Evolutionary conservation across 2,888 invertebrate species (phyloP).

Genomic region (Stegana nigrithorax): DNA sequence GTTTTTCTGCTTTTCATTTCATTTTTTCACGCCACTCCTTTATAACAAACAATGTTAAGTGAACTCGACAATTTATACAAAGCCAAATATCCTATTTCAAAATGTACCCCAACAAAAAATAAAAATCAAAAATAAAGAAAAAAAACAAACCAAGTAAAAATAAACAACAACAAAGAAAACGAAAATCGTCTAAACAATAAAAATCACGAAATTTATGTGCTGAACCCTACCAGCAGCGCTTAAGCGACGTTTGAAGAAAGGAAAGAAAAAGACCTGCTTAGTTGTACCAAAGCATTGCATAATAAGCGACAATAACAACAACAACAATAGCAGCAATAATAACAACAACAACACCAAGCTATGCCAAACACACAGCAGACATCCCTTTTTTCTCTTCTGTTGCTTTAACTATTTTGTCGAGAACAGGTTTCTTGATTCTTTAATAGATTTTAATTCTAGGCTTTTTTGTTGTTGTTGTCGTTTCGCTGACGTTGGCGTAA

Average conservation of each 20-base stretch:
- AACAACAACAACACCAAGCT: too few species aligned
- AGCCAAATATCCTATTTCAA: conserved; percentile 1
- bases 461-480: conserved; percentile 10
- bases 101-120: background rate
- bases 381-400: conserved; percentile 7
- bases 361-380: too few species aligned
- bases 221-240: too few species aligned
- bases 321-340: too few species aligned
- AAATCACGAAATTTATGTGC: conserved; percentile 14
- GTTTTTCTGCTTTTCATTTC: too few species aligned
- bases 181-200: conserved; percentile 14
- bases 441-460: conserved; percentile 6
- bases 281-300: conserved; percentile 3
- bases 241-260: too few species aligned
- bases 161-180: background rate
- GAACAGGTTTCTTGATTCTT: conserved; percentile 8
- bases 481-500: conserved; percentile 11
- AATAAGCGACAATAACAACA: too few species aligned
- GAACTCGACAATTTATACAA: too few species aligned
- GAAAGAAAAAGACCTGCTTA: background rate
- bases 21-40: too few species aligned
- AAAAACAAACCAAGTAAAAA: too few species aligned
- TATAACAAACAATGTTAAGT: too few species aligned
- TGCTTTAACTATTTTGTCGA: background rate
- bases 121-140: background rate